Evolutionary conservation across 2,888 invertebrate genomes (phyloP).

Genomic region (Chironomus riparius): DNA sequence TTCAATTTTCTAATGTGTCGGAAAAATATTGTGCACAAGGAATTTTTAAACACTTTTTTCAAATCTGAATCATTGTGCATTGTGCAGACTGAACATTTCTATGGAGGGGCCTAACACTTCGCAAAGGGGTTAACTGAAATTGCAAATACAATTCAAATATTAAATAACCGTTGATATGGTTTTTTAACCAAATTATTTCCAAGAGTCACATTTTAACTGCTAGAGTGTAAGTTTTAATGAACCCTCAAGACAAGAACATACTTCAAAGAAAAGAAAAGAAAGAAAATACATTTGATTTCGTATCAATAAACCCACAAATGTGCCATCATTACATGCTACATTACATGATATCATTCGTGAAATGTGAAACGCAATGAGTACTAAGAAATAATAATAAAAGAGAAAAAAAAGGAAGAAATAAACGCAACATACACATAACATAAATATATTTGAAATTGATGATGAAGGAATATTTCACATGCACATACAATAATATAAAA

Average conservation of each 20-base stretch:
- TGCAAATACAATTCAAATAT: too few relatives aligned
- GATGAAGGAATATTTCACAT: not conserved
- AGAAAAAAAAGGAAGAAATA: not conserved
- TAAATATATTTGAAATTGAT: not conserved
- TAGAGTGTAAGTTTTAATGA: too few relatives aligned
- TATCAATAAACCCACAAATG: slow-evolving; percentile 4
- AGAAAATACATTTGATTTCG: not conserved
- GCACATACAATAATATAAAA: not conserved
- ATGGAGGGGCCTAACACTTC: too few relatives aligned
- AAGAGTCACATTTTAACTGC: too few relatives aligned
- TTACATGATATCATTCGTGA: not conserved
- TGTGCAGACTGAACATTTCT: too few relatives aligned
- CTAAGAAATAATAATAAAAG: not conserved
- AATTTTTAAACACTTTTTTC: too few relatives aligned
- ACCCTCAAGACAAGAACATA: not conserved
- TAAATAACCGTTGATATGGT: too few relatives aligned
- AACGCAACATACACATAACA: not conserved
- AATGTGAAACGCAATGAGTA: slow-evolving; percentile 1
- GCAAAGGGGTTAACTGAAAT: too few relatives aligned
- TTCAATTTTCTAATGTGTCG: too few relatives aligned
- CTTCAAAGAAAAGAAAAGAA: not conserved
- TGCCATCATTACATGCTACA: slow-evolving; percentile 10
- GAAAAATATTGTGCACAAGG: too few relatives aligned
- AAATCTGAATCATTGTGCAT: too few relatives aligned
- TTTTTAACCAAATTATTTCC: too few relatives aligned